Evolutionary conservation across 2,113 vertebrate species (phyloP), one percentile per base, ranked within the genome.

Genomic region (Todiramphus saurophagus): DNA sequence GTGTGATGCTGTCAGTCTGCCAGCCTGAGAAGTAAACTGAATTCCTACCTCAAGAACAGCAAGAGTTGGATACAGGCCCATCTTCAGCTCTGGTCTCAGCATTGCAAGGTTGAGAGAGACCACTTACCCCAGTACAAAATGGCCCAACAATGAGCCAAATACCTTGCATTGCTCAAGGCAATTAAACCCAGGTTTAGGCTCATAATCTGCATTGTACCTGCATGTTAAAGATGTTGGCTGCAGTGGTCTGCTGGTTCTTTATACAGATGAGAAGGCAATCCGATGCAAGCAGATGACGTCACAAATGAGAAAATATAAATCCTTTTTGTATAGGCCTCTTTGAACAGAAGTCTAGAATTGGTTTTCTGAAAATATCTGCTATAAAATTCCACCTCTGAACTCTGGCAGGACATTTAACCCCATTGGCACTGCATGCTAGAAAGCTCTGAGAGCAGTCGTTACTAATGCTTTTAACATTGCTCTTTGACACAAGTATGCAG

Each of bases 401-500:
- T 74, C 46, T 3, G 3, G 39, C 3, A 3, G 39, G 92, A 77
- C 33, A 72, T 51, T 67, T 91, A 97, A 93, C 80, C 88, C 48
- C 6, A 10, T 2, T 80, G 76, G 75, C 68, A 89, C 68, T 74
- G 48, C 4, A 6, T 31, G 50, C 67, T 66, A 90, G 55, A 68
- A 79, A 62, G 70, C 67, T 73, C 85, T 58, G 51, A 73, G 33
- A 69, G 74, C 55, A 82, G 70, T 76, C 67, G 48, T 64, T 83
- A 53, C 53, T 72, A 30, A 89, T 33, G 70, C 39, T 70, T 91
- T 79, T 91, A 94, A 84, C 64, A 68, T 46, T 83, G 64, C 51
- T 84, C 89, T 94, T 87, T 87, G 73, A 93, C 84, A 87, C 87
- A 94, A 89, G 66, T 78, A 81, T 43, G 85, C 94, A 85, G 92